Base-by-base conservation (phyloP, 2,797 vertebrate genomes). In the Enoplosus armatus region DNA sequence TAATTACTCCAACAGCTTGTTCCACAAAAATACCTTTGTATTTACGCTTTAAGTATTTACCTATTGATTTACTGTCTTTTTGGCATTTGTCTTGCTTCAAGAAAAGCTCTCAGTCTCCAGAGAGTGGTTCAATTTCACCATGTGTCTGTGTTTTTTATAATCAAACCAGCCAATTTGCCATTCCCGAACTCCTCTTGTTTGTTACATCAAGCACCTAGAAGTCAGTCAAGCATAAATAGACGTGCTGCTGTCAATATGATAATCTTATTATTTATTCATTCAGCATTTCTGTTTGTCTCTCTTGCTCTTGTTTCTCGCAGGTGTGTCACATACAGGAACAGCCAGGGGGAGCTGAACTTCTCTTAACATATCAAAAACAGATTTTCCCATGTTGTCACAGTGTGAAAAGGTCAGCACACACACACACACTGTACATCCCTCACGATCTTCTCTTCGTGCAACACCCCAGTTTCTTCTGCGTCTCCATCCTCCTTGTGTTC, bases 81-180 rank as follows among this genome's bases (percentile, higher is more conserved):
- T 24, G 60, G 33, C 27, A 16, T 59, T 65, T 54, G 58, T 75
- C 51, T 75, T 62, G 33, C 54, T 59, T 47, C 11, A 54, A 72
- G 37, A 48, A 69, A 71, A 75, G 35, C 62, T 72, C 53, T 15
- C 51, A 5, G 31, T 67, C 60, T 62, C 65, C 26, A 1, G 66
- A 56, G 85, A 60, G 1, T 9, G 8, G 16, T 53, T 75, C 54
- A 51, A 68, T 77, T 71, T 58, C 24, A 56, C 43, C 26, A 8
- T 48, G 20, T 51, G 18, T 75, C 33, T 58, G 29, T 78, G 22
- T 83, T 79, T 72, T 58, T 47, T 24, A 20, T n/a, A 9, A 33
- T 77, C 66, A 53, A 56, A 35, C 45, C 58, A 70, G 84, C 74
- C 84, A 89, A 86, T 88, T 86, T 92, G 76, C 66, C 26, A 47